phyloP scores from a whole-genome alignment of 1,140 invertebrate genomes.

The Liolophura sinensis region DNA sequence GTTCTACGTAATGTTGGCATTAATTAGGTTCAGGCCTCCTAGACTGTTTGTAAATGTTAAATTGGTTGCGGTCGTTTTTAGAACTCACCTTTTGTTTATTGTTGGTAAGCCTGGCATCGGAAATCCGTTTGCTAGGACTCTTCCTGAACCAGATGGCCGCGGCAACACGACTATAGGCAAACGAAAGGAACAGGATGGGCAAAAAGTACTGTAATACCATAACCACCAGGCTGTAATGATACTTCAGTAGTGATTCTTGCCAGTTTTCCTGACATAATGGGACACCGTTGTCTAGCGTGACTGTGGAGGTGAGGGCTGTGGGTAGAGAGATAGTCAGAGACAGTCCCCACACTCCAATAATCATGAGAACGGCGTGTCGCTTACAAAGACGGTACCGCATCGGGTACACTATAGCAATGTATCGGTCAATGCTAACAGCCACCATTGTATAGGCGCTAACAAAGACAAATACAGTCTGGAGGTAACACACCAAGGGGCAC shows the following conservation, averaged over 20 bases:
- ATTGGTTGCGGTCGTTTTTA: too few species aligned
- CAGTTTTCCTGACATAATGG: constrained; percentile 31
- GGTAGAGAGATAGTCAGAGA: constrained; percentile 80
- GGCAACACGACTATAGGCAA: constrained; percentile 85
- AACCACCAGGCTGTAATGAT: constrained; percentile 76
- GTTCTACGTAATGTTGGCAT: too few species aligned
- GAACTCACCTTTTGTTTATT: constrained; percentile 84
- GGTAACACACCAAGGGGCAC: constrained; percentile 83
- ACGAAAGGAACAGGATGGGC: constrained; percentile 80
- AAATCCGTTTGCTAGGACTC: constrained; percentile 82
- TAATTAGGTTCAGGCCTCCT: too few species aligned
- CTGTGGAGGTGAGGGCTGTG: constrained; percentile 69
- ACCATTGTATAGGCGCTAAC: constrained; percentile 91
- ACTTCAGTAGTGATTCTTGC: constrained; percentile 31
- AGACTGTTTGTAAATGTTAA: too few species aligned
- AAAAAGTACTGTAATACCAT: constrained; percentile 84
- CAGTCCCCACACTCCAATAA: constrained; percentile 75
- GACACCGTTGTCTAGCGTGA: not conserved
- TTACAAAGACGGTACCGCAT: constrained; percentile 78
- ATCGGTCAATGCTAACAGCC: constrained; percentile 93
- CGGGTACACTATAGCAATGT: constrained; percentile 90
- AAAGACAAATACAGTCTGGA: constrained; percentile 93
- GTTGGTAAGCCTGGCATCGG: constrained; percentile 79
- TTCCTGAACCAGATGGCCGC: constrained; percentile 86
- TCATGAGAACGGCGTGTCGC: constrained; percentile 71